phyloP scores from a whole-genome alignment of 1,140 invertebrate species.

The Drosophila repleta region DNA sequence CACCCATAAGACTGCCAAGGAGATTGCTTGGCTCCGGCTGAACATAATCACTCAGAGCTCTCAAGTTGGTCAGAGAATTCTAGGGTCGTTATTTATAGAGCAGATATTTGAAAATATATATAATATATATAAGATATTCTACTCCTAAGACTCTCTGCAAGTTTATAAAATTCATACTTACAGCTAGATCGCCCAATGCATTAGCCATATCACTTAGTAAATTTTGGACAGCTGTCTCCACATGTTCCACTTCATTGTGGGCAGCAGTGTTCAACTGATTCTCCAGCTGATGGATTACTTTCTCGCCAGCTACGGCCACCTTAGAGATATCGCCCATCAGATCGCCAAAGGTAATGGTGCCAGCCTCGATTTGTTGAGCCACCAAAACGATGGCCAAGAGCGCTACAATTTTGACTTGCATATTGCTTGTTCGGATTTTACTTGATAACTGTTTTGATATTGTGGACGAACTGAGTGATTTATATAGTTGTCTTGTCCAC shows the following conservation, averaged over 20 bases:
- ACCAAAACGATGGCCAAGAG: conserved; percentile 25
- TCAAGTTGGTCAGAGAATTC: conserved; percentile 2
- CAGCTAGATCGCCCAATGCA: conserved; percentile 25
- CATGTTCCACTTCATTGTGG: conserved; percentile 9
- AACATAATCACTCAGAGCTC: neutral
- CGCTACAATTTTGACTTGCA: conserved; percentile 34
- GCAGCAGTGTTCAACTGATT: conserved; percentile 4
- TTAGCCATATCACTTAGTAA: conserved; percentile 38
- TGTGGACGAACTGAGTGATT: conserved; percentile 6
- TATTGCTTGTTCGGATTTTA: conserved; percentile 24
- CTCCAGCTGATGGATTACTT: conserved; percentile 30
- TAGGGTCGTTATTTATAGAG: neutral
- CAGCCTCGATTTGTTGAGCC: conserved; percentile 21
- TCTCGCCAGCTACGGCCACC: conserved; percentile 42
- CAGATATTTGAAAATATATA: neutral
- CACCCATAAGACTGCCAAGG: conserved; percentile 9
- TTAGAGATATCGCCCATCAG: conserved; percentile 39
- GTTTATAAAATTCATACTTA: neutral
- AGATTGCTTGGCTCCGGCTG: neutral
- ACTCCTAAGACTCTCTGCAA: neutral
- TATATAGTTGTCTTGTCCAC: conserved; percentile 48
- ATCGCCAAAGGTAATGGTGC: conserved; percentile 21
- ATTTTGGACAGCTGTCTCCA: conserved; percentile 23
- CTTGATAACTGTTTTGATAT: conserved; percentile 25
- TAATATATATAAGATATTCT: too few relatives aligned